A percentile compares a stretch with the other conserved stretches of the same genome.
Conservation (phyloP, 2,888 invertebrate genomes). For the Melitaea athalia region DNA sequence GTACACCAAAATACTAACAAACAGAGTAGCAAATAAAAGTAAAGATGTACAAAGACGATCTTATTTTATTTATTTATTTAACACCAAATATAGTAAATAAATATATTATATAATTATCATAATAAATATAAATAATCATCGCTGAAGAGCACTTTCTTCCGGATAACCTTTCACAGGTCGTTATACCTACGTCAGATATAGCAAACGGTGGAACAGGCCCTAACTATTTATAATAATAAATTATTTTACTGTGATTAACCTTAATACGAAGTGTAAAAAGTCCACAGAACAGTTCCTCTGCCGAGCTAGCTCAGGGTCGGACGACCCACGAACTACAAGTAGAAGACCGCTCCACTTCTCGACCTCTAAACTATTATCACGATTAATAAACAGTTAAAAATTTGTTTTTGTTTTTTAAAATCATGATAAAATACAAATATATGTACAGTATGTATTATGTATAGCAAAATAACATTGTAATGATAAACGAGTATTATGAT, state of each 20-base stretch:
- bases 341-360: slow-evolving; percentile 50
- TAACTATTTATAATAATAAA: background rate
- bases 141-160: too few relatives aligned
- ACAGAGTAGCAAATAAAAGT: too few relatives aligned
- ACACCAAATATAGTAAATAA: too few relatives aligned
- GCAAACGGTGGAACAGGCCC: background rate
- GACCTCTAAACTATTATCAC: slow-evolving; percentile 42
- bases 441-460: too few relatives aligned
- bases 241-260: too few relatives aligned
- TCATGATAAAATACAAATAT: background rate
- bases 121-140: too few relatives aligned
- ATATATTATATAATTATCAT: too few relatives aligned
- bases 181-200: background rate
- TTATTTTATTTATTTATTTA: too few relatives aligned
- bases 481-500: slow-evolving; percentile 16
- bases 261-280: background rate
- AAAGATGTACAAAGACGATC: too few relatives aligned
- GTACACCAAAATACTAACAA: too few relatives aligned
- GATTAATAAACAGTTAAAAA: slow-evolving; percentile 7
- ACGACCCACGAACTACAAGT: slow-evolving; percentile 52
- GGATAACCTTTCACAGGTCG: too few relatives aligned
- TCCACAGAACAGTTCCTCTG: slow-evolving; percentile 37
- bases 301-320: slow-evolving; percentile 57
- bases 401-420: background rate
- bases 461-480: slow-evolving; percentile 9